These are phyloP conservation scores for Arctocebus calabarensis DNA, from an alignment of 2,797 vertebrate species.

Conservation along the genomic window DNA sequence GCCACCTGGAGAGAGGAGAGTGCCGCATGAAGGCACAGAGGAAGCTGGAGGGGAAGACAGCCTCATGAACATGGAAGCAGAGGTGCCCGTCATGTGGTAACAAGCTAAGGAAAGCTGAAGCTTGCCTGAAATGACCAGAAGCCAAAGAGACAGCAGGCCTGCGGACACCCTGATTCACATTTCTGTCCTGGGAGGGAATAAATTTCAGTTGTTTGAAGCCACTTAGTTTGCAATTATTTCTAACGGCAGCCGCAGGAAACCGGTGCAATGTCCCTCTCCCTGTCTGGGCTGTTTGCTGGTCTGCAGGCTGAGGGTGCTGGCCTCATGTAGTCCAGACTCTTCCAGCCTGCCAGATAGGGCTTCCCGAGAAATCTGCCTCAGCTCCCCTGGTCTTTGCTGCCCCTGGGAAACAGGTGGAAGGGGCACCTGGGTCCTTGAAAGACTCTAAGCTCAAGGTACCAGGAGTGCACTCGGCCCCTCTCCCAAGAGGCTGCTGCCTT, in stretches of 20 bases:
- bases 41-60: too few relatives aligned
- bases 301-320: neutral
- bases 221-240: neutral
- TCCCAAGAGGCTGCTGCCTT: neutral
- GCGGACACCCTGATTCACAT: neutral
- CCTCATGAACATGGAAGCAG: neutral
- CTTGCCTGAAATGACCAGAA: neutral
- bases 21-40: neutral
- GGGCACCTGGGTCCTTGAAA: neutral
- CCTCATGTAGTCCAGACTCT: neutral
- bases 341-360: accelerated
- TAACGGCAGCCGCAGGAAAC: neutral
- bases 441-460: accelerated
- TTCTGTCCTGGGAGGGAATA: neutral
- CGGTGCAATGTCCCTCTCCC: neutral
- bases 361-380: too few relatives aligned
- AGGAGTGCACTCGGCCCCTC: neutral
- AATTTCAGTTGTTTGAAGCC: neutral
- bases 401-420: neutral
- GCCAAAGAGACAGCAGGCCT: neutral
- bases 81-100: too few relatives aligned
- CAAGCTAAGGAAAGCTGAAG: too few relatives aligned
- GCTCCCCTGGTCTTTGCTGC: too few relatives aligned
- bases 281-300: neutral
- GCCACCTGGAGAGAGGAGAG: neutral